Percentiles rank a stretch among this genome's conserved stretches.
Conservation (phyloP, 2,797 vertebrate genomes). For the Pseudocheirus occidentalis region DNA sequence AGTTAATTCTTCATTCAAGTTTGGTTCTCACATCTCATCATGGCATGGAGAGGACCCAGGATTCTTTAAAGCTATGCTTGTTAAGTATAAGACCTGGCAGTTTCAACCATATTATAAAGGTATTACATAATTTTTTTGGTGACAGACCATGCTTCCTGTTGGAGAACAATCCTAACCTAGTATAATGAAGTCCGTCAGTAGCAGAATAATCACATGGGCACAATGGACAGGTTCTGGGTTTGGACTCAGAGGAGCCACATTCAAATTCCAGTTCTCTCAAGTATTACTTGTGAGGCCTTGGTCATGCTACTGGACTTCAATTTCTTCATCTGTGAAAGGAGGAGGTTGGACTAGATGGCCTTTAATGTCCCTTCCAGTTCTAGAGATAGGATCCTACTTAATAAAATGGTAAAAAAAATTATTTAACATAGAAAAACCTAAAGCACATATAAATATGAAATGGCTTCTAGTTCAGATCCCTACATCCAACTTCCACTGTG, state of each 20-base stretch:
- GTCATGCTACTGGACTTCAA: background rate
- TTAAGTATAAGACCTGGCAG: background rate
- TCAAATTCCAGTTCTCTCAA: background rate
- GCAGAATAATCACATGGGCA: background rate
- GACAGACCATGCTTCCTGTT: background rate
- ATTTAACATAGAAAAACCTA: background rate
- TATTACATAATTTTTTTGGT: background rate
- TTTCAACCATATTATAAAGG: background rate
- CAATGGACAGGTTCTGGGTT: background rate
- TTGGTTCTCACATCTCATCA: background rate
- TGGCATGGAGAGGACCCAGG: background rate
- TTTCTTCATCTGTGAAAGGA: background rate
- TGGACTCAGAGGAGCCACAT: background rate
- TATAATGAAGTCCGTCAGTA: background rate
- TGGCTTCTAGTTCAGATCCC: background rate
- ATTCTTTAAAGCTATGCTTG: background rate
- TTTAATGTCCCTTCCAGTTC: background rate
- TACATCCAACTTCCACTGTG: background rate
- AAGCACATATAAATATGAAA: background rate
- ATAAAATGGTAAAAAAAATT: background rate
- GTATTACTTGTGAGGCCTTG: background rate
- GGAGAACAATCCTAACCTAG: background rate
- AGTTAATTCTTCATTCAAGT: background rate
- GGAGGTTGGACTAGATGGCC: background rate
- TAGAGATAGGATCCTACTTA: background rate